Percentiles rank a stretch among this genome's conserved stretches.
phyloP scores from a whole-genome alignment of 2,113 vertebrate genomes.

The Corapipo altera region DNA sequence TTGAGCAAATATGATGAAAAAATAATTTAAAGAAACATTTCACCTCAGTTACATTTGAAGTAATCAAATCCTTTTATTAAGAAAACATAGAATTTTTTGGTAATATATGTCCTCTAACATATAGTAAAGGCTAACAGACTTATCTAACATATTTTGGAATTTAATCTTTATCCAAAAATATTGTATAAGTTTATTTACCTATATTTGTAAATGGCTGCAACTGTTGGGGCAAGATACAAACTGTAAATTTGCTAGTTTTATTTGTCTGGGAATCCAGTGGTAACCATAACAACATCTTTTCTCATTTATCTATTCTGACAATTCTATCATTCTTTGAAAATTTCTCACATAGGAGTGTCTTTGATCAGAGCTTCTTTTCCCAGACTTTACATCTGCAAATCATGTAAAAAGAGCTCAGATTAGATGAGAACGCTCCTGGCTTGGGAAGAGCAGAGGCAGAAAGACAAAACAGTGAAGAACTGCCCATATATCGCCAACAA shows the following conservation, averaged over 20 bases:
- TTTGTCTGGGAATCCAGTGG: not conserved
- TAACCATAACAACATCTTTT: not conserved
- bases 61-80: not conserved
- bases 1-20: not conserved
- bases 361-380: not conserved
- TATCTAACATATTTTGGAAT: not conserved
- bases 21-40: not conserved
- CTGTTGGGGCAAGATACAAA: not conserved
- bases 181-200: not conserved
- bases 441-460: not conserved
- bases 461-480: not conserved
- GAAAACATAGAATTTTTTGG: not conserved
- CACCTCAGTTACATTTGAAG: not conserved
- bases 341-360: not conserved
- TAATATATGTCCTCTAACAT: not conserved
- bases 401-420: not conserved
- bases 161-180: not conserved
- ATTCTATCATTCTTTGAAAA: not conserved
- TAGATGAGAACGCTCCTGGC: not conserved
- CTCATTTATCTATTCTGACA: not conserved
- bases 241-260: not conserved
- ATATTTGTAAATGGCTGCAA: not conserved
- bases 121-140: not conserved
- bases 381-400: not conserved
- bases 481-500: accelerated